Evolutionary conservation across 2,888 invertebrate genomes (phyloP).

Genomic region (Cistogaster globosa): DNA sequence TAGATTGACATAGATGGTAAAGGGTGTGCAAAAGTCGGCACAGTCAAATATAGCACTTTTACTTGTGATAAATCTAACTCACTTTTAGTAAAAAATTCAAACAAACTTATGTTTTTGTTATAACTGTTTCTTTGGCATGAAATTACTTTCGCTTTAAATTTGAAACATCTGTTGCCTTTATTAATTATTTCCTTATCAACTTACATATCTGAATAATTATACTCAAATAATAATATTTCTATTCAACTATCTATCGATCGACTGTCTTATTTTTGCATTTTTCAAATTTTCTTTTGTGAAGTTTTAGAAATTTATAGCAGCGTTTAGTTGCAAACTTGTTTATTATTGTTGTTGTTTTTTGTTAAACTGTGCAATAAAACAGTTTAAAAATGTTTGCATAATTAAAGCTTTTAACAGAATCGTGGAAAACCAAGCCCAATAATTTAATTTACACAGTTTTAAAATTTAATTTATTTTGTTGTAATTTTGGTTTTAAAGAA

Average conservation of each 20-base stretch:
- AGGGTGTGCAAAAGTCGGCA: too few species aligned
- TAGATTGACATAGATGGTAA: too few species aligned
- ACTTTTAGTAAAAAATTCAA: too few species aligned
- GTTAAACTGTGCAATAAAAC: constrained; percentile 47
- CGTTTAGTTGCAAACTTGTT: constrained; percentile 48
- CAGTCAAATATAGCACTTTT: too few species aligned
- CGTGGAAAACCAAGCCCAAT: constrained; percentile 41
- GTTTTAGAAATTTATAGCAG: constrained; percentile 42
- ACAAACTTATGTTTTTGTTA: neutral
- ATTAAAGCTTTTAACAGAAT: constrained; percentile 35
- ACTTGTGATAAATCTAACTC: too few species aligned
- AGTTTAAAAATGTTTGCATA: constrained; percentile 56
- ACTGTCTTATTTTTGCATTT: constrained; percentile 23
- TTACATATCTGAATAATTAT: constrained; percentile 4
- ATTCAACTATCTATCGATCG: constrained; percentile 46
- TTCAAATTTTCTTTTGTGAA: constrained; percentile 41
- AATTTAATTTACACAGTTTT: too few species aligned
- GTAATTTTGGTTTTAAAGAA: too few species aligned
- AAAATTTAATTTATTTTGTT: too few species aligned
- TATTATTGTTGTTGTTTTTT: constrained; percentile 14
- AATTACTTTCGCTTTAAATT: constrained; percentile 10
- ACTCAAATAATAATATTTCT: constrained; percentile 16
- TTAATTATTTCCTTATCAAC: constrained; percentile 29
- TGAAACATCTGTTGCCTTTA: constrained; percentile 41
- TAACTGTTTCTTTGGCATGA: neutral